Evolutionary conservation across 2,113 vertebrate species (phyloP), one percentile per base, ranked within the genome.

Genomic region (Sorex fumeus): DNA sequence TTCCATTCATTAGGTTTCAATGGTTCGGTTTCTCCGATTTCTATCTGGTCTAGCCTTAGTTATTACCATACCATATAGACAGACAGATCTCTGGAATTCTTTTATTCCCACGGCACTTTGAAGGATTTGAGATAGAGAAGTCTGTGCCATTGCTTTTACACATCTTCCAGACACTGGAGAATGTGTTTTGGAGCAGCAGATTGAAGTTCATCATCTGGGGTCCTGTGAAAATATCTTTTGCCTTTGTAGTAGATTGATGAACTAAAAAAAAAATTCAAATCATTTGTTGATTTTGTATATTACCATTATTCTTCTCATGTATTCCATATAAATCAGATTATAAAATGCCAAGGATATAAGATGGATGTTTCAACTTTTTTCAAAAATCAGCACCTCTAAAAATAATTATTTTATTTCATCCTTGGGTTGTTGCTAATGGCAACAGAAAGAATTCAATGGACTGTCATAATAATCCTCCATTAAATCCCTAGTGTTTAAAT

Each of bases 401-500:
- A 87, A 94, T 96, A 95, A 78, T 97, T 97, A 95, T 97, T 97
- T 96, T 91, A 84, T 94, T 97, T 95, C 93, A 96, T 97, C 95
- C 91, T 96, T 96, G 64, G 81, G 92, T 96, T 96, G 98, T 98
- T 98, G 97, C 98, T 97, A 97, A 94, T 90, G 94, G 97, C 96
- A 98, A 98, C 98, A 97, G 88, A 95, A 98, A 96, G 98, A 98
- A 98, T 98, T 98, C 87, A 95, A 90, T 62, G 88, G 97, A 95
- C 97, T 98, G 97, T 98, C 98, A 98, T 98, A 98, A 98, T 98
- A 98, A 98, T 98, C 98, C 97, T 97, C 97, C 98, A 98, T 98
- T 98, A 98, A 98, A 98, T 98, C 97, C 97, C 92, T 95, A 97
- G 97, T 98, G 98, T 98, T 98, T 98, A 98, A 98, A 98, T 98